Evolutionary conservation across 2,113 vertebrate genomes (phyloP), one percentile per base, ranked within the genome.

Genomic region (Saccopteryx bilineata): DNA sequence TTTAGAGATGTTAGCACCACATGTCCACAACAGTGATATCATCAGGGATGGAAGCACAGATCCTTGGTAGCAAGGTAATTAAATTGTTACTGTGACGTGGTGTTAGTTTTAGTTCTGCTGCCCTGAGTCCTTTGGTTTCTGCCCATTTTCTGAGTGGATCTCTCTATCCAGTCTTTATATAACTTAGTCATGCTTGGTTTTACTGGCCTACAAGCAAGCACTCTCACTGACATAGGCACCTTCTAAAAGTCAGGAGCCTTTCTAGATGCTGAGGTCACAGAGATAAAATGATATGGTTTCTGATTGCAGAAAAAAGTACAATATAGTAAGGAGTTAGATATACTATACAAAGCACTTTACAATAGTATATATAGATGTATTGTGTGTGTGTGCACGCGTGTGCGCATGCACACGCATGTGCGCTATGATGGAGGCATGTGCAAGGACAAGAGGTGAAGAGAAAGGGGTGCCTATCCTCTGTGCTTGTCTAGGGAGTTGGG

Each of bases 361-460:
- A 58, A 18, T 7, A 33, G n/a, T 31, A 6, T 33, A 10, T 69
- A 12, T 52, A 72, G 17, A 11, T 54, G 28, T 66, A 31, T 17
- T n/a, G 39, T 39, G 39, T 39, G 39, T 39, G 39, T 39, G 39
- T 39, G 39, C 4, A 4, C 4, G 39, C 4, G 39, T 39, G 39
- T 39, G 39, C 4, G 28, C 28, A 5, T 65, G 26, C 2, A 5
- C 1, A 2, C 2, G 28, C 4, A 1, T 2, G 3, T 11, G 0
- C 1, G 2, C 9, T 69, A 10, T 79, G 9, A 46, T 23, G 58
- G 76, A 63, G 17, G 7, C 18, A 6, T 28, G 14, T 48, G 12
- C 26, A 33, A 71, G 28, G 75, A 31, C 4, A 31, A n/a, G 31
- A 74, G 39, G 13, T 26, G 5, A 6, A 66, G 15, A 65, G 48